Evolutionary conservation across 2,888 invertebrate genomes (phyloP).

Genomic region (Ochropacha duplaris): DNA sequence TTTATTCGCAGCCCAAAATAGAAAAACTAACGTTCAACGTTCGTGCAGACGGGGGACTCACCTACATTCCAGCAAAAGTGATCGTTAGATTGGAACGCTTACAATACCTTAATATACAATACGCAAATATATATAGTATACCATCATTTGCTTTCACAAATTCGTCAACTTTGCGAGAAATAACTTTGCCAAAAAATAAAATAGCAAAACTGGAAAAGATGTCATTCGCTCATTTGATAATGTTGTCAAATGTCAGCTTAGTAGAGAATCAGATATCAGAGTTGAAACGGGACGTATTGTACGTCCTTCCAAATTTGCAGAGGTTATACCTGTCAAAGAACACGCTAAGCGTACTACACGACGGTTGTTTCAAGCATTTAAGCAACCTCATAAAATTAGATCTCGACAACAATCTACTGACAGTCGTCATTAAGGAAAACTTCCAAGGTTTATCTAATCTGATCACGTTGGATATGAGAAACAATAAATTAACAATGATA

Average conservation of each 20-base stretch:
- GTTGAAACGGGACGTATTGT: slow-evolving; percentile 89
- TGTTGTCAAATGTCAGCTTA: slow-evolving; percentile 87
- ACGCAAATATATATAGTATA: slow-evolving; percentile 88
- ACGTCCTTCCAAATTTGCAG: slow-evolving; percentile 87
- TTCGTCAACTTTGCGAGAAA: slow-evolving; percentile 86
- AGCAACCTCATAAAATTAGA: slow-evolving; percentile 90
- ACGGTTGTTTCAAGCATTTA: slow-evolving; percentile 90
- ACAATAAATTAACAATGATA: slow-evolving; percentile 90
- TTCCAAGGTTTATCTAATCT: slow-evolving; percentile 90
- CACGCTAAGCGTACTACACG: slow-evolving; percentile 91
- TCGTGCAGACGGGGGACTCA: slow-evolving; percentile 86
- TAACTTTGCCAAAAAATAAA: slow-evolving; percentile 87
- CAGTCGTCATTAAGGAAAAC: slow-evolving; percentile 88
- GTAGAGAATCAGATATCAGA: slow-evolving; percentile 90
- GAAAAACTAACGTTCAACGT: slow-evolving; percentile 88
- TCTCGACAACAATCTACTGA: slow-evolving; percentile 89
- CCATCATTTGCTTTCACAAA: slow-evolving; percentile 90
- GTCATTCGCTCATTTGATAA: slow-evolving; percentile 89
- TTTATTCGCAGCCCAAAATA: slow-evolving; percentile 88
- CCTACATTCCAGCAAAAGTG: slow-evolving; percentile 88
- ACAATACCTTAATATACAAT: slow-evolving; percentile 86
- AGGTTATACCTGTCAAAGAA: slow-evolving; percentile 93
- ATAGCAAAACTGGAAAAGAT: slow-evolving; percentile 87
- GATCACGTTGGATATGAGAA: slow-evolving; percentile 88
- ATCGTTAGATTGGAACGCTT: slow-evolving; percentile 86